Evolutionary conservation across 2,888 invertebrate genomes (phyloP), one percentile per base, ranked within the genome.

Genomic region (Coleophora deauratella): DNA sequence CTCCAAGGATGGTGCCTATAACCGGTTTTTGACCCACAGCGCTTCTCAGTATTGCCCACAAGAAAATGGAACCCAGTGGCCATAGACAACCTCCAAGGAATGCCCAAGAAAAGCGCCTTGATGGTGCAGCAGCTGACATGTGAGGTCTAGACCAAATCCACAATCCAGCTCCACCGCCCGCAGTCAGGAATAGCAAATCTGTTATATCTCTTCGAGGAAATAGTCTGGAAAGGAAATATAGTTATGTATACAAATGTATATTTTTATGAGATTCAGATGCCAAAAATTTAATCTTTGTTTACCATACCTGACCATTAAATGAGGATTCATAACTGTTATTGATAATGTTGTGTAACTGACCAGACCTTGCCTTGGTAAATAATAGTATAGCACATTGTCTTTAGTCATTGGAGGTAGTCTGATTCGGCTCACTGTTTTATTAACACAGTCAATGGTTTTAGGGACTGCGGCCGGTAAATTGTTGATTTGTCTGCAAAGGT

Each of bases 1-100:
- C 64, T 27, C 94, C 94, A 50, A 91, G 84, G 30, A 90, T 54
- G 27, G 91, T 90, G 51, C 92, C 90, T 15, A 93, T 56, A 4
- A 88, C 69, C 33, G 91, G 89, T 65, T 90, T 90, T 51, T 91
- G 88, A 0, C 94, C 94, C 35, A 96, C 81, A 31, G 93, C 85
- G 52, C 93, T 93, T 63, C 95, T 90, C 33, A 94, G 77, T 31
- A 97, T 91, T 8, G 97, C 97, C 94, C 96, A 96, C 48, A 93
- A 80, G 43, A 97, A 88, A 36, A 97, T 93, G 0, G 96, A 96
- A 10, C 97, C 97, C 64, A 97, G 90, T 50, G 95, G 95, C 87
- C 97, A 93, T 14, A 97, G 87, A 9, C 93, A 87, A 35, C 95
- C 91, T 39, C 94, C 93, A 44, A 92, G 61, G 48, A 89, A 94